Conservation (phyloP, 2,113 vertebrate species). For the Manacus vitellinus region DNA sequence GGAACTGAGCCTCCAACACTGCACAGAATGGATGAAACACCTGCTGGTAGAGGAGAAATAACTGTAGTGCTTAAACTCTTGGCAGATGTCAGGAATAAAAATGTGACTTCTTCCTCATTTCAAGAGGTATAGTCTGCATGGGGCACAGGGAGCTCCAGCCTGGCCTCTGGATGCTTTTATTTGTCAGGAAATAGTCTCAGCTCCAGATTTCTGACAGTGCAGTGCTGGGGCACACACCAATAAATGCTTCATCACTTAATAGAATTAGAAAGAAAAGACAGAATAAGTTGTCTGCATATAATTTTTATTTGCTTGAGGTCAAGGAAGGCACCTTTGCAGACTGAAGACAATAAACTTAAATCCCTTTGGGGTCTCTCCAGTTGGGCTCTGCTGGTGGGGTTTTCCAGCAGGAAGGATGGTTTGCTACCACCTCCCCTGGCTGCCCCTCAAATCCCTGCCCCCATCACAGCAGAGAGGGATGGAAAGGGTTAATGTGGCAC, state of each 20-base stretch:
- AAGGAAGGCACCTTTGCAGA: background rate
- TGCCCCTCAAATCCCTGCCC: background rate
- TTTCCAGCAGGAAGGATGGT: background rate
- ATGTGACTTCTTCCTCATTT: background rate
- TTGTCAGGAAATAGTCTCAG: background rate
- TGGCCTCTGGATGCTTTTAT: background rate
- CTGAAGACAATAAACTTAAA: rapidly evolving
- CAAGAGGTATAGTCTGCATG: background rate
- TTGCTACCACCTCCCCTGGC: background rate
- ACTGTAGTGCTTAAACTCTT: background rate
- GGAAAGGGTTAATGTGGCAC: background rate
- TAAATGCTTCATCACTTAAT: no score
- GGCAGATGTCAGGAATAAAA: background rate
- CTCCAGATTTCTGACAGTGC: background rate
- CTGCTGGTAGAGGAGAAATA: background rate
- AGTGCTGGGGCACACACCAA: background rate
- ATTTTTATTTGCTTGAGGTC: background rate
- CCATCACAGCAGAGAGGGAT: background rate
- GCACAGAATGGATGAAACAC: background rate
- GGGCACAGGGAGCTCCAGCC: background rate
- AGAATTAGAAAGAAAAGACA: rapidly evolving
- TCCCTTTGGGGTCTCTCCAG: background rate
- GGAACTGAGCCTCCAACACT: background rate
- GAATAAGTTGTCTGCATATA: background rate
- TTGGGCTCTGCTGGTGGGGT: background rate